A percentile compares a stretch with the other conserved stretches of the same genome.
These are phyloP conservation scores for Archips xylosteana DNA, from an alignment of 2,888 invertebrate species.

Conservation along the genomic window DNA sequence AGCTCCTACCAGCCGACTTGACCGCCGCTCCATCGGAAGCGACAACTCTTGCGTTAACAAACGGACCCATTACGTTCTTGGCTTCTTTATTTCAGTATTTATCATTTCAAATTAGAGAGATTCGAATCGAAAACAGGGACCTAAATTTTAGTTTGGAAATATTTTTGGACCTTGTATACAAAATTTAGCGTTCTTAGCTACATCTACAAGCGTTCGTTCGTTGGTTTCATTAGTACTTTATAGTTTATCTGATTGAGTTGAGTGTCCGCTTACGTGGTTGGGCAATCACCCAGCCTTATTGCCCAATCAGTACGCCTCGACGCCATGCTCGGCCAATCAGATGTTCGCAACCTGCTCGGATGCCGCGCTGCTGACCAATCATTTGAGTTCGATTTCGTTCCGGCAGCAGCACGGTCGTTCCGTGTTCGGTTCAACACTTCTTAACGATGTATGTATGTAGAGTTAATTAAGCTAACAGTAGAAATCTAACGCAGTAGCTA, in stretches of 20 bases:
- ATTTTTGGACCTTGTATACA: conserved; percentile 81
- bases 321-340: conserved; percentile 73
- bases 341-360: conserved; percentile 67
- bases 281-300: conserved; percentile 91
- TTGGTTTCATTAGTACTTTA: conserved; percentile 49
- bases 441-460: conserved; percentile 84
- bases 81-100: conserved; percentile 54
- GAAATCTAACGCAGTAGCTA: conserved; percentile 72
- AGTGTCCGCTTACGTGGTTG: conserved; percentile 88
- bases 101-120: conserved; percentile 58
- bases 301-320: conserved; percentile 87
- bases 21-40: conserved; percentile 76
- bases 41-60: conserved; percentile 69
- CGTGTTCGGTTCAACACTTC: conserved; percentile 63
- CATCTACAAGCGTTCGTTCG: conserved; percentile 49
- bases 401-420: conserved; percentile 62
- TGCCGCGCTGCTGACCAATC: conserved; percentile 61
- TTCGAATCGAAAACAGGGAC: conserved; percentile 80
- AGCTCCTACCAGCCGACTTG: conserved; percentile 74
- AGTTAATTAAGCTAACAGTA: conserved; percentile 80
- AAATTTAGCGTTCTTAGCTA: conserved; percentile 54
- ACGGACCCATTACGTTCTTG: conserved; percentile 76
- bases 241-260: conserved; percentile 70
- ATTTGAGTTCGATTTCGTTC: conserved; percentile 59
- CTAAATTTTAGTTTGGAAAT: conserved; percentile 78